Base-by-base conservation (phyloP, 2,888 invertebrate genomes). In the Disparrhopalites patrizii region DNA sequence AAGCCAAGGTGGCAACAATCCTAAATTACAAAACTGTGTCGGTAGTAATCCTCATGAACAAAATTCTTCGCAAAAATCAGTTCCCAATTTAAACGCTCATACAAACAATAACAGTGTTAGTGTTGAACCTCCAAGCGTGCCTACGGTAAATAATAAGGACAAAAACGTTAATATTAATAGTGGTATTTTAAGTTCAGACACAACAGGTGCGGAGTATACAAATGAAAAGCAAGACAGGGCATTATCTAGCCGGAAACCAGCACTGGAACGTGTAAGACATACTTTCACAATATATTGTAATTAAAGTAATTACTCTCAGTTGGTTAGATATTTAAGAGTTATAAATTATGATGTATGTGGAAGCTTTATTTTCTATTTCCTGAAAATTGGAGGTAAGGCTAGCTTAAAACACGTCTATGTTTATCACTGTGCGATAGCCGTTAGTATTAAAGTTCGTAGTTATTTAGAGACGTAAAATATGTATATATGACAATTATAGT, bases 261-360 rank as follows among this genome's bases (percentile, higher is more conserved):
- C 73, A 65, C 68, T 72, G 63, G 70, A 73, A 58, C 71, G 73
- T 64, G 74, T 74, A 74, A 73, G 74, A 65, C n/a, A n/a, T n/a
- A n/a, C n/a, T n/a, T n/a, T n/a, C n/a, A n/a, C n/a, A n/a, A n/a
- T n/a, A n/a, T n/a, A n/a, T n/a, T n/a, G n/a, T n/a, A n/a, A n/a
- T n/a, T n/a, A n/a, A n/a, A n/a, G n/a, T n/a, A n/a, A n/a, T n/a
- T n/a, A n/a, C n/a, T n/a, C n/a, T n/a, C n/a, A n/a, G n/a, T n/a
- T n/a, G n/a, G n/a, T n/a, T n/a, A n/a, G n/a, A n/a, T n/a, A n/a
- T n/a, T n/a, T n/a, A n/a, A n/a, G n/a, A n/a, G n/a, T n/a, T n/a
- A n/a, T n/a, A n/a, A n/a, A n/a, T n/a, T n/a, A n/a, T n/a, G n/a
- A n/a, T n/a, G n/a, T n/a, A n/a, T n/a, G n/a, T n/a, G n/a, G n/a